Conservation (phyloP, 2,113 vertebrate genomes). For the Raphicerus campestris region DNA sequence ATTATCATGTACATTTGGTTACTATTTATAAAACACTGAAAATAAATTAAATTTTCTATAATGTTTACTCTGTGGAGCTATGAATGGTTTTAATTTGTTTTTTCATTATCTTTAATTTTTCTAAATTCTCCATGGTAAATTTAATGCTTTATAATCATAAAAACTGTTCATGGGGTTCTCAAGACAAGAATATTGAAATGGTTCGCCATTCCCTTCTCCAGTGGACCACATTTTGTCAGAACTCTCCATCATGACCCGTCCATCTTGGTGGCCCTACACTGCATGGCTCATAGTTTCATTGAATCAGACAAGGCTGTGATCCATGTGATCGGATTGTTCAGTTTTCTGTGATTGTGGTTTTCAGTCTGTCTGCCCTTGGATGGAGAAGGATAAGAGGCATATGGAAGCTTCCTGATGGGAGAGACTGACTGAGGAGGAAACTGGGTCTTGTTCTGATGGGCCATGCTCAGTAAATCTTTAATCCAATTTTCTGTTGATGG, state of each 20-base stretch:
- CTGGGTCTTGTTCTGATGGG: not conserved
- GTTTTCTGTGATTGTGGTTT: not conserved
- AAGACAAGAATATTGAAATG: not conserved
- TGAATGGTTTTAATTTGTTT: not conserved
- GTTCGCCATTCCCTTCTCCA: not conserved
- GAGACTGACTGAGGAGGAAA: not conserved
- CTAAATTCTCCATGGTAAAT: not conserved
- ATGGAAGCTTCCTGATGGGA: not conserved
- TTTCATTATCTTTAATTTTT: constrained; percentile 8
- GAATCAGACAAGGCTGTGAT: not conserved
- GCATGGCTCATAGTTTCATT: not conserved
- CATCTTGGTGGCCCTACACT: not conserved
- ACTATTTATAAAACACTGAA: not conserved
- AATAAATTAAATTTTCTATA: not conserved
- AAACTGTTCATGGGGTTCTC: not conserved
- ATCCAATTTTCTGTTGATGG: not conserved
- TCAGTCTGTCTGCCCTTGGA: not conserved
- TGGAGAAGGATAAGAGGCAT: not conserved
- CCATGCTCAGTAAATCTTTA: not conserved
- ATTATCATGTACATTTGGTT: not conserved
- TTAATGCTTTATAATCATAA: not conserved
- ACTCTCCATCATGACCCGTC: not conserved
- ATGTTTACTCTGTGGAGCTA: not conserved
- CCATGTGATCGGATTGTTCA: not conserved
- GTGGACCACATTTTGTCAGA: not conserved